Conservation (phyloP, 1,140 invertebrate species). For the Tachypleus tridentatus region DNA sequence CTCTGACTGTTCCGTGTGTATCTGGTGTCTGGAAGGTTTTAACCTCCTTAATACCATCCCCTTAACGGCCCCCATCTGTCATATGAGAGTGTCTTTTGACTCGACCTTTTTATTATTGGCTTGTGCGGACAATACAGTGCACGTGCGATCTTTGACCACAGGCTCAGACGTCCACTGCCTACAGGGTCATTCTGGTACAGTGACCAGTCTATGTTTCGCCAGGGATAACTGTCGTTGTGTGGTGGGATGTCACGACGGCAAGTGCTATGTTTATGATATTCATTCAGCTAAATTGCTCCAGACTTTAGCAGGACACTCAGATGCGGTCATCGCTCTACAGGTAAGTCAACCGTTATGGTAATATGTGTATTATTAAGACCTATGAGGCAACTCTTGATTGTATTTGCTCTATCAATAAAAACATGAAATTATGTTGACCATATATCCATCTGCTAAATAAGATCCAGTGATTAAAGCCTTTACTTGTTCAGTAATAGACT, state of each 20-base stretch:
- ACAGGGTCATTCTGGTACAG: conserved; percentile 31
- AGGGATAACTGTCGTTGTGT: conserved; percentile 62
- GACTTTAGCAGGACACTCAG: conserved; percentile 51
- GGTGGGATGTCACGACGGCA: conserved; percentile 51
- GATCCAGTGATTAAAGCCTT: no score
- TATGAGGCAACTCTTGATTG: no score
- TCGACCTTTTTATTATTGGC: conserved; percentile 65
- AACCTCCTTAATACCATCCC: conserved; percentile 58
- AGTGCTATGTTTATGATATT: conserved; percentile 63
- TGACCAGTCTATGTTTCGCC: conserved; percentile 58
- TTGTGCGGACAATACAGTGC: conserved; percentile 65
- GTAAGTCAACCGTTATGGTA: neutral
- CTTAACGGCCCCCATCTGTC: conserved; percentile 49
- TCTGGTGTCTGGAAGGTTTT: conserved; percentile 68
- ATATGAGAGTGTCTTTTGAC: conserved; percentile 62
- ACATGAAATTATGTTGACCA: no score
- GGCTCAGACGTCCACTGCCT: conserved; percentile 66
- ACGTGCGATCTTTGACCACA: conserved; percentile 63
- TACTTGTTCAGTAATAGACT: no score
- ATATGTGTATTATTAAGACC: no score
- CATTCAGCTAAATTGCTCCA: conserved; percentile 55
- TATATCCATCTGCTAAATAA: no score
- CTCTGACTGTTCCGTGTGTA: conserved; percentile 61
- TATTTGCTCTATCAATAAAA: no score
- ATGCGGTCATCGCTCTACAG: conserved; percentile 25